Base-by-base conservation (phyloP, 2,888 invertebrate species). In the Apamea monoglypha region DNA sequence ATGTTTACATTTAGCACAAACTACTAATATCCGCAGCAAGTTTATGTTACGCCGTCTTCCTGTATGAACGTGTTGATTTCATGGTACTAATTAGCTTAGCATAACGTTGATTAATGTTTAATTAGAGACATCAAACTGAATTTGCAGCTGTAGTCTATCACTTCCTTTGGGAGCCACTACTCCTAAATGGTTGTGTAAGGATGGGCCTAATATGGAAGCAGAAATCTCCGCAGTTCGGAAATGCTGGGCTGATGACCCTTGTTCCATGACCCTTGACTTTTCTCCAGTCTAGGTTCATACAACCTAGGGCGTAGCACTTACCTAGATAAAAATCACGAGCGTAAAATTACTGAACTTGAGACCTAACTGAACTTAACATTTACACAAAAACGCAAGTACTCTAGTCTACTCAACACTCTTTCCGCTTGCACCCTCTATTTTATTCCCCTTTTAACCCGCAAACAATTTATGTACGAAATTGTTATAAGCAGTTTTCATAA, bases 391-490 rank as follows among this genome's bases (percentile, higher is more conserved):
- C 29, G 40, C 56, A 44, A 63, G 66, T 66, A 70, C 47, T 76
- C 36, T 68, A 59, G 50, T 70, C 50, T 47, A 32, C 47, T 18
- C 61, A 56, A 76, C 82, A 75, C 76, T 73, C 44, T 77, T 56
- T 84, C 59, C 32, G 44, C 16, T 29, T 63, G 36, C 50, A 64
- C 76, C 74, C 83, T 77, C 47, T 18, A 18, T 68, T 77, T 74
- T 61, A 74, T 61, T 56, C 76, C 76, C 82, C 74, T 71, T 64
- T 53, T 44, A 47, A 61, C 53, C 66, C 66, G 0, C 74, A 78
- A 76, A 82, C 68, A 87, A 87, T 79, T 84, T 86, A 80, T 85
- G 32, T 56, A n/a, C 67, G 63, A 82, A 76, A 78, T 87, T 59
- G 67, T 68, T 76, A 77, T 70, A 53, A 75, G 67, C 32, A 69